phyloP scores from a whole-genome alignment of 2,888 invertebrate genomes.

The Oscheius sp. region DNA sequence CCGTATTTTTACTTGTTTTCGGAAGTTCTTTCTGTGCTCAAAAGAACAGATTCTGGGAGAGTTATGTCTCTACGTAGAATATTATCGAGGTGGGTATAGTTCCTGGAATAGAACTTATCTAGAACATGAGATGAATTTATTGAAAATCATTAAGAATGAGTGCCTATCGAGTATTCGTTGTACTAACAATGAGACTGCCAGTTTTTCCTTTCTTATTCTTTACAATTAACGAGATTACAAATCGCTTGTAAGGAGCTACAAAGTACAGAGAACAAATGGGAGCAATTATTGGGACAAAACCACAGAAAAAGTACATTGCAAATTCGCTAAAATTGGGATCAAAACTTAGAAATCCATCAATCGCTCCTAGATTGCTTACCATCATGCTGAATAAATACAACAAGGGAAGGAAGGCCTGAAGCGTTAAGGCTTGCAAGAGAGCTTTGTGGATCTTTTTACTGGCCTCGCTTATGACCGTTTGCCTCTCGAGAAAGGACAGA shows the following conservation, averaged over 20 bases:
- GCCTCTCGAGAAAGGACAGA: not conserved
- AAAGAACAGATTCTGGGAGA: too few species aligned
- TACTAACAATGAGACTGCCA: too few species aligned
- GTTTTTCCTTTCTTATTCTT: too few species aligned
- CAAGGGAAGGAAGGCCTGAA: conserved; percentile 13
- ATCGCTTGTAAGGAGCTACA: not conserved
- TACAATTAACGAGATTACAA: not conserved
- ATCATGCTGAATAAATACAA: not conserved
- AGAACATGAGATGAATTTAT: too few species aligned
- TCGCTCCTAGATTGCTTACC: not conserved
- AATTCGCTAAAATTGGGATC: not conserved
- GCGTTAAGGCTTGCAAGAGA: not conserved
- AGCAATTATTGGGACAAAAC: conserved; percentile 3
- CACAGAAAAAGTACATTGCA: not conserved
- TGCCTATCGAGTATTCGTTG: too few species aligned
- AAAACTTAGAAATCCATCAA: too few species aligned
- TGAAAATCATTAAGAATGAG: too few species aligned
- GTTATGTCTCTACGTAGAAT: too few species aligned
- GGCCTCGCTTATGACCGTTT: not conserved
- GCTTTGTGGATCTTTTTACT: not conserved
- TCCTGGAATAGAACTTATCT: too few species aligned
- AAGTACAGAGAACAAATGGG: conserved; percentile 10
- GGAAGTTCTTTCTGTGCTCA: too few species aligned
- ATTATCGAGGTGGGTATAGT: too few species aligned
- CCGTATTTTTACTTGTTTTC: too few species aligned